Evolutionary conservation across 2,797 vertebrate species (phyloP), one percentile per base, ranked within the genome.

Genomic region (Chelon labrosus): DNA sequence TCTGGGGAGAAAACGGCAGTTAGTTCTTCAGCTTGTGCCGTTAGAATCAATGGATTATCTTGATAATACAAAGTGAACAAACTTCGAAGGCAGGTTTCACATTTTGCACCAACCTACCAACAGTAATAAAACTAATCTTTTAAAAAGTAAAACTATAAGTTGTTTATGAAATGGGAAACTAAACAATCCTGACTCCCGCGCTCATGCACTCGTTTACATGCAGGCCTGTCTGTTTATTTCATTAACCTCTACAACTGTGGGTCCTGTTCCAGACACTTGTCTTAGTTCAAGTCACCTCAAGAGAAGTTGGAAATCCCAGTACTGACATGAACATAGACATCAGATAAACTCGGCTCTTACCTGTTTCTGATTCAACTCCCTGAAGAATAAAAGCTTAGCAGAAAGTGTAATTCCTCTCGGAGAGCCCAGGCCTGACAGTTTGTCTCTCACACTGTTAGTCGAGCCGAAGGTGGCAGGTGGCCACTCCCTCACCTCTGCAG

Each of bases 401-500:
- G 11, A 57, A n/a, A 31, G 58, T 25, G 16, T 59, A 65, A 85
- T 68, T 81, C 78, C 84, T 35, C 39, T 3, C 37, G 71, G 60
- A 68, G 47, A 51, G 27, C 20, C 19, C 57, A 31, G 67, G 63
- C 53, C 80, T 75, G 65, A 62, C 78, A 75, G 63, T 2, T 70
- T 2, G 27, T 44, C 11, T 60, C n/a, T 62, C 17, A 1, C 25
- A 41, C 57, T 35, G 66, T 64, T 13, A 11, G 39, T 27, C 14
- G 75, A 73, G 73, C 66, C 57, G 49, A 51, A 77, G 39, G 69
- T 7, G 52, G 63, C 82, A 89, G 84, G 86, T 87, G 70, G 86
- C 91, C 90, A 91, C 92, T 83, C 92, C 92, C 87, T 92, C 88
- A 91, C 90, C 87, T 92, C 35, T 52, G 52, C 46, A 9, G 6